Percentiles rank a stretch among this genome's conserved stretches.
These are phyloP conservation scores for Drosophila azteca DNA, from an alignment of 1,140 invertebrate genomes.

Conservation along the genomic window DNA sequence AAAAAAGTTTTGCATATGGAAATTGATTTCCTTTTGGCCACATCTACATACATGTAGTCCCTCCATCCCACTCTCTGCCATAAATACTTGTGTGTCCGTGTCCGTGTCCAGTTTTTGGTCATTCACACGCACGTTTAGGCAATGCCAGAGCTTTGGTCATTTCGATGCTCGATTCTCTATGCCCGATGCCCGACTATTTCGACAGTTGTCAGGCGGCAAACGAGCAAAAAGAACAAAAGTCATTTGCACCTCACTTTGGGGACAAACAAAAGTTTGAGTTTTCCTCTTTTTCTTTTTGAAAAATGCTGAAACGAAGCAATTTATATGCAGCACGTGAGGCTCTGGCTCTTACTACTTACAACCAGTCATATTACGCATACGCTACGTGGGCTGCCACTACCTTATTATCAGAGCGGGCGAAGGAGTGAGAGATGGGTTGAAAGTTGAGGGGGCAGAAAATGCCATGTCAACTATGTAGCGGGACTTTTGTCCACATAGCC, in stretches of 20 bases:
- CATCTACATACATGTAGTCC: constrained; percentile 39
- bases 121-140: constrained; percentile 63
- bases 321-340: constrained; percentile 73
- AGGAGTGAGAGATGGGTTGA: too few relatives aligned
- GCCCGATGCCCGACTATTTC: constrained; percentile 56
- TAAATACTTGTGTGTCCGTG: constrained; percentile 41
- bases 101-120: constrained; percentile 55
- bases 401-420: constrained; percentile 16
- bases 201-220: constrained; percentile 63
- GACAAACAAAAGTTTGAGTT: constrained; percentile 27
- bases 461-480: too few relatives aligned
- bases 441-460: too few relatives aligned
- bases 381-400: constrained; percentile 38
- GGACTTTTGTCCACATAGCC: too few relatives aligned
- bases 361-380: constrained; percentile 51
- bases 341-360: constrained; percentile 6
- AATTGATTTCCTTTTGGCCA: constrained; percentile 78
- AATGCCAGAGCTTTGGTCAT: constrained; percentile 55
- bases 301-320: constrained; percentile 71
- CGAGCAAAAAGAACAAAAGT: constrained; percentile 69
- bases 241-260: constrained; percentile 62
- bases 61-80: constrained; percentile 6
- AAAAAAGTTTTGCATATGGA: constrained; percentile 81
- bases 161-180: constrained; percentile 29
- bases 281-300: constrained; percentile 25